phyloP scores from a whole-genome alignment of 2,888 invertebrate species.

The Plutella xylostella region DNA sequence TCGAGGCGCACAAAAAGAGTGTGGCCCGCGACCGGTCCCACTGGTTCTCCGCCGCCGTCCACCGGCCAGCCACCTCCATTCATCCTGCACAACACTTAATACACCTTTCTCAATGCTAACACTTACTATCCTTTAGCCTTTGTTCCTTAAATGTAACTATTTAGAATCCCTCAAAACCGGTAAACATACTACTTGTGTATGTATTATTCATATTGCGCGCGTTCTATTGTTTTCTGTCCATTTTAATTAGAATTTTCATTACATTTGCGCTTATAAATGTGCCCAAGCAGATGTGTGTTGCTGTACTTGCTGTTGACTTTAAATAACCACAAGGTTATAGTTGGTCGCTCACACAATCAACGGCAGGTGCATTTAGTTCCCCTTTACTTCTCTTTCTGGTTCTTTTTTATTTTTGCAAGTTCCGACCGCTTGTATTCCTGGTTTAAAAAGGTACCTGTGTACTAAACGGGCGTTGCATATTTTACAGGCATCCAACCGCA shows the following conservation, averaged over 20 bases:
- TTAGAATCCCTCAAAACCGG: too few relatives aligned
- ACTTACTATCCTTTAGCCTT: too few relatives aligned
- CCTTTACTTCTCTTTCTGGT: constrained; percentile 24
- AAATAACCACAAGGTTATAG: constrained; percentile 16
- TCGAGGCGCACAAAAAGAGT: constrained; percentile 38
- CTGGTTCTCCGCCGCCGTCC: constrained; percentile 32
- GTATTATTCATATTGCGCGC: too few relatives aligned
- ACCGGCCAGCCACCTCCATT: constrained; percentile 16
- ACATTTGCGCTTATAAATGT: too few relatives aligned
- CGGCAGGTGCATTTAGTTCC: constrained; percentile 36
- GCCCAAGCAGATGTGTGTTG: constrained; percentile 3
- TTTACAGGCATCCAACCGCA: too few relatives aligned
- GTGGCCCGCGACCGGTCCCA: constrained; percentile 41
- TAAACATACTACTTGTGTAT: too few relatives aligned
- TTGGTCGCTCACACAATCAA: constrained; percentile 2
- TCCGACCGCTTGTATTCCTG: not conserved
- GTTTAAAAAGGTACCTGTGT: too few relatives aligned
- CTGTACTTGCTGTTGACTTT: not conserved
- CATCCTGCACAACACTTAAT: constrained; percentile 9
- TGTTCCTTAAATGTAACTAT: too few relatives aligned
- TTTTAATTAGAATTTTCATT: too few relatives aligned
- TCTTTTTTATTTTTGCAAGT: constrained; percentile 12
- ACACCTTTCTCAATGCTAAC: too few relatives aligned
- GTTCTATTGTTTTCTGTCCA: not conserved
- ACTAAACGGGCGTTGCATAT: too few relatives aligned